Percentiles rank a stretch among this genome's conserved stretches.
Evolutionary conservation across 2,113 vertebrate species (phyloP).

Genomic region (Gymnarchus niloticus): DNA sequence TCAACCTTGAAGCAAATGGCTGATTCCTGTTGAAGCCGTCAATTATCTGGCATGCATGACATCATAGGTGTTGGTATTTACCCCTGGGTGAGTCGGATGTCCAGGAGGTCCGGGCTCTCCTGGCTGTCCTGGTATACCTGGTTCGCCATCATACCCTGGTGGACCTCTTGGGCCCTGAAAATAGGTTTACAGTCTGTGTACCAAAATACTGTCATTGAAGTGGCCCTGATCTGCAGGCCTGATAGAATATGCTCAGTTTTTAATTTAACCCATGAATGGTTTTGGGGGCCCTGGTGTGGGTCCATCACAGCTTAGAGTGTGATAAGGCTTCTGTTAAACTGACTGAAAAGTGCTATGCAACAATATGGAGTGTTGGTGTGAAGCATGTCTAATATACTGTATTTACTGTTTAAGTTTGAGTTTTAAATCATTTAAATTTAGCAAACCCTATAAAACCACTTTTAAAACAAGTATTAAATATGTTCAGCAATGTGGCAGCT

Average conservation of each 20-base stretch:
- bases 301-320: background rate
- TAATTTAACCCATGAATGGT: background rate
- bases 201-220: background rate
- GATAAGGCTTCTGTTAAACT: background rate
- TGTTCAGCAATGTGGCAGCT: too few species aligned
- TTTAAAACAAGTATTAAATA: too few species aligned
- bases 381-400: background rate
- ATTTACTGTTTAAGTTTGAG: background rate
- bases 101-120: constrained; percentile 89
- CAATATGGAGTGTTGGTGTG: background rate
- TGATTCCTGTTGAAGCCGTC: background rate
- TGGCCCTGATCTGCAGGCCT: background rate
- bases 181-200: background rate
- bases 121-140: constrained; percentile 88
- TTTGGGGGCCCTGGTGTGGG: background rate
- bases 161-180: constrained; percentile 78
- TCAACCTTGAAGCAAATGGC: background rate
- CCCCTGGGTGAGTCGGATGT: constrained; percentile 75
- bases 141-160: constrained; percentile 86
- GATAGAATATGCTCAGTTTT: background rate
- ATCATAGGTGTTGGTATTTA: constrained; percentile 54
- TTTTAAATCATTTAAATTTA: background rate
- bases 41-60: constrained; percentile 23
- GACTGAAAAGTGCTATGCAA: background rate
- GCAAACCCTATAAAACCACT: too few species aligned